Percentiles rank a stretch among this genome's conserved stretches.
Conservation (phyloP, 1,140 invertebrate species). For the Euura lappo region DNA sequence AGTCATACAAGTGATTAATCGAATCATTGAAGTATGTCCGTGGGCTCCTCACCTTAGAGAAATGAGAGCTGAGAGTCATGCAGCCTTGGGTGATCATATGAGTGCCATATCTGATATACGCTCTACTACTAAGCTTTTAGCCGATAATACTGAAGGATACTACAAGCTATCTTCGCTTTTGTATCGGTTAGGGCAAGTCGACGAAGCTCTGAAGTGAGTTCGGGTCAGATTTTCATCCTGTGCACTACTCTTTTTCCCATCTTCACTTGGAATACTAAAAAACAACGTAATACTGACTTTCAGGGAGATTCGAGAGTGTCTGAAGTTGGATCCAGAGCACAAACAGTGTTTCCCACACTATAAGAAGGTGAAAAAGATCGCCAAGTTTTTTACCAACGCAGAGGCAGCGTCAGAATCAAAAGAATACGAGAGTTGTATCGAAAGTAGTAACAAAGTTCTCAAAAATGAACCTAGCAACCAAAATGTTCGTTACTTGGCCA, state of each 20-base stretch:
- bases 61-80: constrained; percentile 84
- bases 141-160: constrained; percentile 91
- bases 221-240: constrained; percentile 58
- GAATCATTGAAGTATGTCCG: constrained; percentile 85
- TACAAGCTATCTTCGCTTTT: constrained; percentile 83
- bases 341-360: constrained; percentile 96
- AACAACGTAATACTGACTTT: constrained; percentile 40
- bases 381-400: constrained; percentile 81
- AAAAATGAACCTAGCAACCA: constrained; percentile 72
- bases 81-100: constrained; percentile 79
- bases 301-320: constrained; percentile 93
- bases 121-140: constrained; percentile 86
- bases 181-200: constrained; percentile 90
- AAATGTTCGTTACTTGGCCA: constrained; percentile 77
- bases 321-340: constrained; percentile 98
- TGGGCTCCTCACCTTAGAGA: constrained; percentile 88
- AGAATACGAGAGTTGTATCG: constrained; percentile 79
- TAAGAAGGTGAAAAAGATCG: constrained; percentile 96
- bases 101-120: constrained; percentile 91
- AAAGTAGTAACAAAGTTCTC: constrained; percentile 72
- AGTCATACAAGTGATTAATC: constrained; percentile 74
- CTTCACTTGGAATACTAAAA: constrained; percentile 5
- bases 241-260: constrained; percentile 32
- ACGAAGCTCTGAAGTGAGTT: constrained; percentile 85
- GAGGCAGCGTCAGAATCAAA: constrained; percentile 72